These are phyloP conservation scores for Aurelia sp. DNA, from an alignment of 30 jellyfish, hydroid and myxozoan genomes.

Conservation along the genomic window DNA sequence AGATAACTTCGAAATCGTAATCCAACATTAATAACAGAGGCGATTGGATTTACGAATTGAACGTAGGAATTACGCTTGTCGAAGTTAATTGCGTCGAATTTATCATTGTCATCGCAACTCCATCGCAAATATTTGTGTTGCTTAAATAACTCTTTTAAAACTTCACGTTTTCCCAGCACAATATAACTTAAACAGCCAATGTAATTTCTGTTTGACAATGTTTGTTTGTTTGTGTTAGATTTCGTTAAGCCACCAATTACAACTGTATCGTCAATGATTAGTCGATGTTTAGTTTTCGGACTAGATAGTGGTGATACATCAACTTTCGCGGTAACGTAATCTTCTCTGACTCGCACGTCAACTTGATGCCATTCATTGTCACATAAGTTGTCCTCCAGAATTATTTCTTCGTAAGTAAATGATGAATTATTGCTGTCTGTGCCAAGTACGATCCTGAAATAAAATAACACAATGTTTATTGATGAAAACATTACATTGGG, in stretches of 20 bases:
- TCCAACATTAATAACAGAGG: slow-evolving; percentile 30
- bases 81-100: slow-evolving; percentile 47
- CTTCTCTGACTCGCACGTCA: slow-evolving; percentile 24
- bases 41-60: slow-evolving; percentile 20
- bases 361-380: slow-evolving; percentile 79
- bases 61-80: slow-evolving; percentile 27
- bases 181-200: slow-evolving; percentile 65
- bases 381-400: slow-evolving; percentile 49
- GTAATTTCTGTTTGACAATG: slow-evolving; percentile 51
- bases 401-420: slow-evolving; percentile 25
- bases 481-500: no score
- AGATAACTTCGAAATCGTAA: slow-evolving; percentile 66
- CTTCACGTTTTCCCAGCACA: slow-evolving; percentile 5
- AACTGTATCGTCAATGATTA: slow-evolving; percentile 3
- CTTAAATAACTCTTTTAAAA: slow-evolving; percentile 24
- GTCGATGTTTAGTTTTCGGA: background rate
- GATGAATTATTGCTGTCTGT: background rate
- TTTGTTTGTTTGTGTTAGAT: background rate
- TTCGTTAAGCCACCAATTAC: slow-evolving; percentile 37
- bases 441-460: slow-evolving; percentile 48
- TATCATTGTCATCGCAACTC: slow-evolving; percentile 46
- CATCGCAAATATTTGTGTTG: slow-evolving; percentile 13
- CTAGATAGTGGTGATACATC: slow-evolving; percentile 13
- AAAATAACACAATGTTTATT: no score
- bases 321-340: slow-evolving; percentile 45